Conservation (phyloP, 2,797 vertebrate species). For the Ceyx erithaca region DNA sequence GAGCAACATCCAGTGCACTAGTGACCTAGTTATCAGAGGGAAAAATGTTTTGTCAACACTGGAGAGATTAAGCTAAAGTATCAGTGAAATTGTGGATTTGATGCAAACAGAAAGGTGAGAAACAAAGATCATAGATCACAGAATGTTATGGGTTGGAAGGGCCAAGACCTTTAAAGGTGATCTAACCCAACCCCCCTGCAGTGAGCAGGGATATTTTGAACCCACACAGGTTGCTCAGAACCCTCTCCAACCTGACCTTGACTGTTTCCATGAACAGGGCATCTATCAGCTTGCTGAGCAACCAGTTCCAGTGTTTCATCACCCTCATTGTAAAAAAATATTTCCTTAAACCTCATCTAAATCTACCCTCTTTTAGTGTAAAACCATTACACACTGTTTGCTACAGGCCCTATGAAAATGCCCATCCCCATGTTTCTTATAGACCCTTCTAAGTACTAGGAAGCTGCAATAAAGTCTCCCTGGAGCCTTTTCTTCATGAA, state of each 20-base stretch:
- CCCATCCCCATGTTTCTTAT: background rate
- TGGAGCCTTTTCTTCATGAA: no score
- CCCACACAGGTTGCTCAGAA: background rate
- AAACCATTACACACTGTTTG: background rate
- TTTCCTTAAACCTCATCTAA: background rate
- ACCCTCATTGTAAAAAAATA: background rate
- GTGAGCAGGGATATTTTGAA: background rate
- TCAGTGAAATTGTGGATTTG: background rate
- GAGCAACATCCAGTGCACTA: background rate
- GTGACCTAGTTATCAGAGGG: background rate
- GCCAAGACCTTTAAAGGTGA: background rate
- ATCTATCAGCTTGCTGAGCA: background rate
- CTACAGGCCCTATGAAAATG: background rate
- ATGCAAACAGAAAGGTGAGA: background rate
- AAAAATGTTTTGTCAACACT: background rate
- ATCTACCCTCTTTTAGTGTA: background rate
- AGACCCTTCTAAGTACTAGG: background rate
- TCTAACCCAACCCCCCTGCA: fast-evolving
- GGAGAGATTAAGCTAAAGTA: background rate
- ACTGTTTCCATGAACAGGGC: background rate
- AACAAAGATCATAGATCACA: background rate
- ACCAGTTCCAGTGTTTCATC: background rate
- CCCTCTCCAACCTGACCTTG: fast-evolving
- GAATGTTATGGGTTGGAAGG: background rate
- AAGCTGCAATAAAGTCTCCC: background rate